Percentiles rank a stretch among this genome's conserved stretches.
Conservation (phyloP, 2,888 invertebrate genomes). For the Drosophila neoperkinsi region DNA sequence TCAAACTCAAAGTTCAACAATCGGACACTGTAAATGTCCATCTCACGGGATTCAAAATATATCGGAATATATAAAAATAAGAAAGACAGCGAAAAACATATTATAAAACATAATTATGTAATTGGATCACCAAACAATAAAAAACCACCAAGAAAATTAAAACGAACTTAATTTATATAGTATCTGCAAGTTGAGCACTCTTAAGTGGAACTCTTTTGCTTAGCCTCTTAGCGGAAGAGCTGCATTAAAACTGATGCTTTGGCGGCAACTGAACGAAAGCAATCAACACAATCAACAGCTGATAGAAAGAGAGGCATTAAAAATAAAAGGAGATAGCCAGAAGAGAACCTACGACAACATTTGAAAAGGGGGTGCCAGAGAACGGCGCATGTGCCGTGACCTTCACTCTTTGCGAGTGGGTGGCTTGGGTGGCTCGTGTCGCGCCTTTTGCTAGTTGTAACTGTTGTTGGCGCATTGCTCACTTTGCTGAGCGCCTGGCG, state of each 20-base stretch:
- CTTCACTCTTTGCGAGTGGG: conserved; percentile 61
- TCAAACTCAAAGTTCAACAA: no score
- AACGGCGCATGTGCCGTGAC: conserved; percentile 80
- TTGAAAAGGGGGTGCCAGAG: conserved; percentile 21
- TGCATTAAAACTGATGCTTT: conserved; percentile 23
- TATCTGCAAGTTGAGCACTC: not conserved
- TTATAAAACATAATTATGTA: not conserved
- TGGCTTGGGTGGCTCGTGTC: not conserved
- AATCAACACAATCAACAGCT: conserved; percentile 63
- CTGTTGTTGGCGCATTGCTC: not conserved
- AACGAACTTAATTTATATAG: not conserved
- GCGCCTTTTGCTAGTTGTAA: conserved; percentile 22
- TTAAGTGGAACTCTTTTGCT: not conserved
- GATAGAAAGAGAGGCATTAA: not conserved
- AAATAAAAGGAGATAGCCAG: not conserved
- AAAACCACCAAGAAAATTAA: not conserved
- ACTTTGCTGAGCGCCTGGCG: conserved; percentile 67
- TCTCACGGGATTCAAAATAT: not conserved
- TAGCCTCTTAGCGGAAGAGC: conserved; percentile 34
- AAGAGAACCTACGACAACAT: conserved; percentile 74
- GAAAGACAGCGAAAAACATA: not conserved
- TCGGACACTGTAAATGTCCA: not conserved
- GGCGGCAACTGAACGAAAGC: conserved; percentile 50
- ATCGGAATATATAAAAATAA: not conserved
- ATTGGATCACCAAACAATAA: not conserved